Base-by-base conservation (phyloP, 2,113 vertebrate genomes). In the Acanthisitta chloris region DNA sequence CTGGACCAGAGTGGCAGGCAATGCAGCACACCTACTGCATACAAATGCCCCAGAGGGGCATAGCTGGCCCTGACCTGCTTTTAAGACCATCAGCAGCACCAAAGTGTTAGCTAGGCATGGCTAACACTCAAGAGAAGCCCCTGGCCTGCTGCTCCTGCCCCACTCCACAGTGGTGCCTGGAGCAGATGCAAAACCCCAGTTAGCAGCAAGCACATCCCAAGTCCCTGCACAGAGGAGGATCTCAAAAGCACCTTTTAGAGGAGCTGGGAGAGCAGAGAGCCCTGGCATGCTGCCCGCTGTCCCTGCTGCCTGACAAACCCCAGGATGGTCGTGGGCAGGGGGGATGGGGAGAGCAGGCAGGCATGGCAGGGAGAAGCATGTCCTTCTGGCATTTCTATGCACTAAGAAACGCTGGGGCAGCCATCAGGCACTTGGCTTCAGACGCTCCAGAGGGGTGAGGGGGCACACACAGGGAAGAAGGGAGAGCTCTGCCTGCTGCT, bases 161-260 rank as follows among this genome's bases (percentile, higher is more conserved):
- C 1, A 3, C n/a, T 72, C 59, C 76, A 55, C 1, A 0, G 1
- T 1, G 0, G 20, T 78, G 42, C 42, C 33, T 62, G 65, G 20
- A 94, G 40, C 0, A 0, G 62, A 57, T 57, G 26, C 34, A 59
- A 82, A 89, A 73, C 10, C 36, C 10, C 45, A 33, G 26, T 15
- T 10, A 57, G 67, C 14, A 73, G 38, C 9, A 59, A 90, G 23
- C 36, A 66, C 64, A 66, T 38, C 12, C 33, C 16, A 3, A 91
- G 36, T 8, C 24, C 21, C 48, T 76, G 1, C 24, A 38, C 6
- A 54, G 19, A 45, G 10, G 11, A n/a, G 42, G 62, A 42, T 55
- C 25, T 66, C 15, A 21, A 81, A 76, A 90, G 67, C 51, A 66
- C 42, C 48, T 82, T 79, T 34, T 21, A 58, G 88, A 92, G 54